Conservation (phyloP, 2,888 invertebrate species). For the Allacma fusca region DNA sequence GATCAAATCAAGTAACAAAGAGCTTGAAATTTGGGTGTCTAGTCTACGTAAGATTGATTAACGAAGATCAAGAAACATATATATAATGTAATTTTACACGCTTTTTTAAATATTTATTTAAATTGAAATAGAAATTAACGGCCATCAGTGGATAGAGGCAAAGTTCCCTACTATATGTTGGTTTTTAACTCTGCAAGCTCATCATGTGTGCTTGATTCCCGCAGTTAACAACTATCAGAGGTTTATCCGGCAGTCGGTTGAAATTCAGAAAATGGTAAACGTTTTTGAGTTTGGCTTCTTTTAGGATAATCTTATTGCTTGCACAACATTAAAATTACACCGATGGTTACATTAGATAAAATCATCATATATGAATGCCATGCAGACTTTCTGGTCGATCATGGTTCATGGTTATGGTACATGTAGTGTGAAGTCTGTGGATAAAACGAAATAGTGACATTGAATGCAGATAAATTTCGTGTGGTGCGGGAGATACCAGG, state of each 20-base stretch:
- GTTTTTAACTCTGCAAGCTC: slow-evolving; percentile 93
- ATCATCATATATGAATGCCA: no score
- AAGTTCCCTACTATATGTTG: slow-evolving; percentile 97
- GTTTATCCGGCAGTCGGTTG: slow-evolving; percentile 78
- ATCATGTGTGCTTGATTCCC: slow-evolving; percentile 90
- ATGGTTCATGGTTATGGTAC: no score
- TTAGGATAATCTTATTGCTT: background rate
- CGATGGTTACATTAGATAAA: background rate
- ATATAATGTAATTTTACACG: background rate
- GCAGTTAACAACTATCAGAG: slow-evolving; percentile 85
- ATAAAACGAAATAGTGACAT: no score
- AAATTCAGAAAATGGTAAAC: slow-evolving; percentile 81
- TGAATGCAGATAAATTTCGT: no score
- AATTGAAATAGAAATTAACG: slow-evolving; percentile 49
- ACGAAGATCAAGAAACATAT: no score
- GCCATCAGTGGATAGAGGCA: slow-evolving; percentile 75
- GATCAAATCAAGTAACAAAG: slow-evolving; percentile 81
- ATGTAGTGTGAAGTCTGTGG: no score
- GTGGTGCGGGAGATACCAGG: no score
- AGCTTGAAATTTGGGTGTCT: slow-evolving; percentile 79
- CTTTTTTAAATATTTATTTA: background rate
- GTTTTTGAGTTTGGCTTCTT: background rate
- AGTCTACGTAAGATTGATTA: slow-evolving; percentile 70
- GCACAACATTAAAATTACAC: background rate
- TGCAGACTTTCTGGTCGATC: no score